Percentiles rank a stretch among this genome's conserved stretches.
Evolutionary conservation across 2,113 vertebrate species (phyloP).

Genomic region (Hippocampus barbouri): DNA sequence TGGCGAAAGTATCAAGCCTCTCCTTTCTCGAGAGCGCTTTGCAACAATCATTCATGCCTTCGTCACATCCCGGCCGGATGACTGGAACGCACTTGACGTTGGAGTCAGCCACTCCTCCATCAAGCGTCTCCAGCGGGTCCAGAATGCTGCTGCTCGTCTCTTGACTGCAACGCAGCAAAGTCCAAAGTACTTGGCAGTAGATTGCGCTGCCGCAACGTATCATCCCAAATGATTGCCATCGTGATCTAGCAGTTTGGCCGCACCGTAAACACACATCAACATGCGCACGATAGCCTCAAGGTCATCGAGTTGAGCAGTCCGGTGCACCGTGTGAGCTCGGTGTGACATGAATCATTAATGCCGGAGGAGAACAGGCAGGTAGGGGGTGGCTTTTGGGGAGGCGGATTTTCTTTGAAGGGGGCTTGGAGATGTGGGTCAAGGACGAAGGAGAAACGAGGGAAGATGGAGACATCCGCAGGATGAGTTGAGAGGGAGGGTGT

Average conservation of each 20-base stretch:
- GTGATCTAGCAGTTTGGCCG: neutral
- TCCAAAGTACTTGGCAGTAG: constrained; percentile 9
- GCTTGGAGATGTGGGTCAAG: constrained; percentile 2
- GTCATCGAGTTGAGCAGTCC: constrained; percentile 25
- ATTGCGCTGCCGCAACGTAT: constrained; percentile 20
- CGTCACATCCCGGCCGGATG: no score
- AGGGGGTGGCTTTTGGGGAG: neutral
- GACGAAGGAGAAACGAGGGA: constrained; percentile 1
- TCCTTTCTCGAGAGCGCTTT: no score
- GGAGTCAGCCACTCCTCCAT: no score
- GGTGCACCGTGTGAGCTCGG: constrained; percentile 12
- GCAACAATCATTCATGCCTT: no score
- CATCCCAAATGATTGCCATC: constrained; percentile 17
- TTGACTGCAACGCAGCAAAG: constrained; percentile 2
- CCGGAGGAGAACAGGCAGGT: constrained; percentile 1
- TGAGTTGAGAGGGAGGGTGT: constrained; percentile 9
- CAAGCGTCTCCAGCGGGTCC: no score
- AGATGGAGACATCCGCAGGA: constrained; percentile 20
- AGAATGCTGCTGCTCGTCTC: no score
- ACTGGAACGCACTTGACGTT: no score
- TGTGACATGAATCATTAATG: constrained; percentile 58
- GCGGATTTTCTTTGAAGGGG: neutral
- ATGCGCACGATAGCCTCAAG: constrained; percentile 20
- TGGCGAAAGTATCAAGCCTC: no score
- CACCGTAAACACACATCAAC: neutral